Percentiles rank a stretch among this genome's conserved stretches.
These are phyloP conservation scores for Montipora capitata DNA, from an alignment of 92 coral and sea anemone genomes.

Conservation along the genomic window DNA sequence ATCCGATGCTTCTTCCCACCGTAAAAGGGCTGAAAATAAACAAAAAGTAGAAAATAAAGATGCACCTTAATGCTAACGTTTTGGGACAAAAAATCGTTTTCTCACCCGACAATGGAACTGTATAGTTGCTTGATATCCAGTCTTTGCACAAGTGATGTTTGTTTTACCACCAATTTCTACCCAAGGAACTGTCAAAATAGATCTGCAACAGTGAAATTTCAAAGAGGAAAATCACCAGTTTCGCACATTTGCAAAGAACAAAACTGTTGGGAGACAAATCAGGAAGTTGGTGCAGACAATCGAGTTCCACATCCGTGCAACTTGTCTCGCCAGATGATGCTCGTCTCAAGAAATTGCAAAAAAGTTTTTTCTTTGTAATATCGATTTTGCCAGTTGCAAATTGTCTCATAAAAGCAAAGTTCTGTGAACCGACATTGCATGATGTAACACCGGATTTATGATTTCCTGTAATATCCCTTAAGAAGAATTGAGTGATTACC, in stretches of 20 bases:
- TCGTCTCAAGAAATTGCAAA: too few species aligned
- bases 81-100: neutral
- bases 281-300: too few species aligned
- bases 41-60: neutral
- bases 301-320: too few species aligned
- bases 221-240: neutral
- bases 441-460: neutral
- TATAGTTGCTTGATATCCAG: slow-evolving; percentile 89
- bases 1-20: slow-evolving; percentile 98
- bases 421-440: neutral
- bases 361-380: too few species aligned
- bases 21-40: slow-evolving; percentile 90
- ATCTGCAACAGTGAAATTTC: slow-evolving; percentile 61
- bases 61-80: neutral
- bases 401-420: too few species aligned
- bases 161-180: slow-evolving; percentile 98
- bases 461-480: too few species aligned
- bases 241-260: too few species aligned
- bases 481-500: slow-evolving; percentile 55
- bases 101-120: slow-evolving; percentile 98
- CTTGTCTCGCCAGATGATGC: too few species aligned
- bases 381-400: too few species aligned
- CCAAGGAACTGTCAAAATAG: slow-evolving; percentile 98
- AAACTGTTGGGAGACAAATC: too few species aligned
- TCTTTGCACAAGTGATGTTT: slow-evolving; percentile 87